Conservation (phyloP, 2,113 vertebrate species). For the Phylloscopus trochiloides region DNA sequence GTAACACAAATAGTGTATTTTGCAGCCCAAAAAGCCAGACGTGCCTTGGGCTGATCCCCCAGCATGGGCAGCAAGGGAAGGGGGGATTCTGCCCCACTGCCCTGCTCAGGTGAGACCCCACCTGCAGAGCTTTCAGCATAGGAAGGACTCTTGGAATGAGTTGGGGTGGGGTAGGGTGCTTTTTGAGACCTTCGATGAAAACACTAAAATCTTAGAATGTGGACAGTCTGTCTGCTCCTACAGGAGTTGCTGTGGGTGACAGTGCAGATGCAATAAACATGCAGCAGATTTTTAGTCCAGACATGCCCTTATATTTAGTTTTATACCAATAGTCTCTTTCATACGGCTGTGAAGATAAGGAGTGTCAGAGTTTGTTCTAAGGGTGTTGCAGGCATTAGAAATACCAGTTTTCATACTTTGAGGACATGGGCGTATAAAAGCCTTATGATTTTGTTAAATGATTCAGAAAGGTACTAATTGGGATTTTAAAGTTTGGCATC, state of each 20-base stretch:
- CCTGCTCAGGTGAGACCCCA: background rate
- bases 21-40: background rate
- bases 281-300: background rate
- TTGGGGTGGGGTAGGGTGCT: background rate
- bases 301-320: background rate
- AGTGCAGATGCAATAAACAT: background rate
- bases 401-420: background rate
- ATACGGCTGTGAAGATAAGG: background rate
- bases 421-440: background rate
- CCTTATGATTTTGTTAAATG: background rate
- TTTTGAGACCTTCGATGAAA: background rate
- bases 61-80: background rate
- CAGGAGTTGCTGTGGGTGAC: background rate
- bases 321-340: background rate
- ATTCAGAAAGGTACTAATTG: background rate
- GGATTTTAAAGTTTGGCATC: background rate
- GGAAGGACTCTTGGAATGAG: background rate
- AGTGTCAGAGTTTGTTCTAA: background rate
- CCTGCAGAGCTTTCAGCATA: background rate
- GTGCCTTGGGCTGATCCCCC: background rate
- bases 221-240: background rate
- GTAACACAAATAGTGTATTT: background rate
- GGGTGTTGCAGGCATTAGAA: background rate
- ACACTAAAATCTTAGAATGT: background rate
- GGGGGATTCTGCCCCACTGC: background rate